Base-by-base conservation (phyloP, 1,140 invertebrate genomes). In the Centruroides sculpturatus region DNA sequence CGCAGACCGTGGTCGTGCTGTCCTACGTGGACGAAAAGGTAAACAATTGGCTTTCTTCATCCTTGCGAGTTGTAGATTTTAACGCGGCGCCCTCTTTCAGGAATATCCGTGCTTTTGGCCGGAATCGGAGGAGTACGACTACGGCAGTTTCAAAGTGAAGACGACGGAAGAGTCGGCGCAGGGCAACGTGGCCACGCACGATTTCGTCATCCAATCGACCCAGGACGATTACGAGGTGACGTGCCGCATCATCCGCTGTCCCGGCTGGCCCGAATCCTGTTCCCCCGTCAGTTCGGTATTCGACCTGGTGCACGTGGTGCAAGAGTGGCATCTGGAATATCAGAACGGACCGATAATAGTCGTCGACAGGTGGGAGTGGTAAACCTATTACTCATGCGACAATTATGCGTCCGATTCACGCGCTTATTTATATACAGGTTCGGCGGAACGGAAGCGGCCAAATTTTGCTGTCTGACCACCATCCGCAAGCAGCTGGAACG, bases 181-280 rank as follows among this genome's bases (percentile, higher is more conserved):
- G 71, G 71, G 75, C 5, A 59, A 61, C 34, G 64, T 67, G 56
- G 59, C 71, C 59, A 68, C 66, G 13, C 63, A 67, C 58, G 75
- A 77, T 57, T 76, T 77, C 66, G 69, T 77, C 48, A 65, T 78
- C 36, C 75, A 77, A 60, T 77, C 76, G 4, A 77, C 68, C 55
- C 67, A 95, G 77, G 92, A 96, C 74, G 92, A 96, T 76, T 95
- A 94, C 74, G 89, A 95, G 72, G 76, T 95, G 55, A 85, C 83
- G 70, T 89, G 92, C 23, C 84, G 87, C 70, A 85, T 97, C 73
- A 82, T 96, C 35, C 85, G 89, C 70, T 87, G 85, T 66, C 81
- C 83, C 61, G 81, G 83, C 64, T 87, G 89, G 90, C 82, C 84
- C 46, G 79, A 81, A 73, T 71, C 79, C 75, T 80, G 74, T 79